A percentile compares a stretch with the other conserved stretches of the same genome.
Conservation (phyloP, 2,113 vertebrate genomes). For the Brachypteracias leptosomus region DNA sequence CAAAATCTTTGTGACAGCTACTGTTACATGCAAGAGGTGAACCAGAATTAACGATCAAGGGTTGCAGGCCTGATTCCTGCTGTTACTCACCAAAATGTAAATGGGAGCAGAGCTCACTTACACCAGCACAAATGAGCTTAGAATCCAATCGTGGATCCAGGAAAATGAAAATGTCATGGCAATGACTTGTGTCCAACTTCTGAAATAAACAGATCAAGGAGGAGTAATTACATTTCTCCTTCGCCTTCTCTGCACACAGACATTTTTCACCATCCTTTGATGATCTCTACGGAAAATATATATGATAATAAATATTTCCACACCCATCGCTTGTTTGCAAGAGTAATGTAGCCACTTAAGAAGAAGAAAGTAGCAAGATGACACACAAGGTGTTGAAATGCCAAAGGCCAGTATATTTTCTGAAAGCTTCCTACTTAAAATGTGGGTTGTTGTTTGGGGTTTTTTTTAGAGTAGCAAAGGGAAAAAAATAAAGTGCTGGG, state of each 20-base stretch:
- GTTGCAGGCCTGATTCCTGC: conserved; percentile 14
- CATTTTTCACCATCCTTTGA: conserved; percentile 24
- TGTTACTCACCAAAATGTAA: neutral
- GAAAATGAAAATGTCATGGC: conserved; percentile 65
- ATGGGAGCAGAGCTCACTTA: neutral
- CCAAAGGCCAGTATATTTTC: neutral
- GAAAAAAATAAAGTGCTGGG: neutral
- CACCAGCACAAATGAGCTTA: conserved; percentile 24
- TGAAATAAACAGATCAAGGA: conserved; percentile 69
- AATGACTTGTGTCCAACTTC: conserved; percentile 59
- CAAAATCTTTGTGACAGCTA: conserved; percentile 67
- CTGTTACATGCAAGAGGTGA: conserved; percentile 53
- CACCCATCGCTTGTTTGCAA: neutral
- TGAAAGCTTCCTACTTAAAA: neutral
- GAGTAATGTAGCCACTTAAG: neutral
- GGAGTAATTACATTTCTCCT: conserved; percentile 63
- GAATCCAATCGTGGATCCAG: neutral
- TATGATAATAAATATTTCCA: neutral
- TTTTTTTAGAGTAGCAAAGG: neutral
- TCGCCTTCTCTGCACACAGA: neutral
- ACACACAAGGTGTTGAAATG: neutral
- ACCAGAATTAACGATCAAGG: conserved; percentile 57
- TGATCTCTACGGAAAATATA: neutral
- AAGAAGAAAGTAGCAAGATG: neutral
- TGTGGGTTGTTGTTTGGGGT: neutral